These are phyloP conservation scores for Notodonta dromedarius DNA, from an alignment of 2,888 invertebrate species.

Conservation along the genomic window DNA sequence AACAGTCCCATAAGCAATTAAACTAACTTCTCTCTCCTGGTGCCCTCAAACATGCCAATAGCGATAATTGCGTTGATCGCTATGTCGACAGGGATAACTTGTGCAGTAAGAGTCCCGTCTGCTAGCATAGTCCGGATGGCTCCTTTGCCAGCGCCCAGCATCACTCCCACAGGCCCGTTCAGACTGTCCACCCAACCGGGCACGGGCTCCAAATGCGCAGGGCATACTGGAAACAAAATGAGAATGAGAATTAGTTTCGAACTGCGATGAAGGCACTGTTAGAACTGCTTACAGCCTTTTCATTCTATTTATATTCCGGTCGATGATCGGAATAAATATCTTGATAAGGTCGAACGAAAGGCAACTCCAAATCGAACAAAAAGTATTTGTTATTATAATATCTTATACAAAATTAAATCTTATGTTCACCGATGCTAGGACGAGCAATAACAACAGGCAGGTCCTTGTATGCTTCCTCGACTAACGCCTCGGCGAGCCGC, in stretches of 20 bases:
- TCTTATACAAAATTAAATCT: no score
- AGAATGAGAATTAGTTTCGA: no score
- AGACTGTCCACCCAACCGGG: slow-evolving; percentile 96
- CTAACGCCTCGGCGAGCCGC: slow-evolving; percentile 92
- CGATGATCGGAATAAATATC: no score
- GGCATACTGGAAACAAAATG: slow-evolving; percentile 57
- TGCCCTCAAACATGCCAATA: slow-evolving; percentile 87
- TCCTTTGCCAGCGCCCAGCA: slow-evolving; percentile 93
- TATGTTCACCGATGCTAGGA: slow-evolving; percentile 93
- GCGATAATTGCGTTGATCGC: slow-evolving; percentile 92
- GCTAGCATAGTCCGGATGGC: slow-evolving; percentile 94
- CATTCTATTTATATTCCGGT: no score
- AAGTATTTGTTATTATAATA: no score
- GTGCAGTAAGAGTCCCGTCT: slow-evolving; percentile 86
- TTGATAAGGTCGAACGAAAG: no score
- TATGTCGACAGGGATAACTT: slow-evolving; percentile 91
- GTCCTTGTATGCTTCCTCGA: slow-evolving; percentile 89
- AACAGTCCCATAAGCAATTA: no score
- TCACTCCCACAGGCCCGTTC: slow-evolving; percentile 94
- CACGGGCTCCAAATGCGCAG: slow-evolving; percentile 86
- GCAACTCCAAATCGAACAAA: no score
- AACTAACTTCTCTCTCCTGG: slow-evolving; percentile 73
- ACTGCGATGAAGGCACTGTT: no score
- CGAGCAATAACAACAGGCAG: slow-evolving; percentile 93
- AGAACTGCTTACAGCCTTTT: no score